Base-by-base conservation (phyloP, 2,797 vertebrate genomes). In the Fistularia commersonii region DNA sequence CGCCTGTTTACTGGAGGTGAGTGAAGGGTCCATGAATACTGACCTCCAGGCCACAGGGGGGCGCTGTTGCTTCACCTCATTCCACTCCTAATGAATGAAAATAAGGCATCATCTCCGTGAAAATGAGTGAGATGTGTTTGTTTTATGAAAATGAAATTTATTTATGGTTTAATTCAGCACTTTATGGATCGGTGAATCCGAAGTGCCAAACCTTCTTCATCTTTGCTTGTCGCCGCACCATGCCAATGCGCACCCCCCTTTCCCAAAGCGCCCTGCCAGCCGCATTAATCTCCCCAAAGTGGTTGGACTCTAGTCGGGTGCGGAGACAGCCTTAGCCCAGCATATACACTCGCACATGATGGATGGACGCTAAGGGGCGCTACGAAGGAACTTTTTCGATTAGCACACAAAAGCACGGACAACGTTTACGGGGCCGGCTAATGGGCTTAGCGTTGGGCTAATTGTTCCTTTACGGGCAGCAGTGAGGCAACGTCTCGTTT, bases 401-500 rank as follows among this genome's bases (percentile, higher is more conserved):
- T 81, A 85, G 78, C 63, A 75, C 67, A 78, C 76, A 85, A 87
- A 84, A 84, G 80, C 72, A 79, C 82, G 80, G 83, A 76, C 78
- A 76, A 78, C 69, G 60, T 87, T 82, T 81, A 79, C 78, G n/a
- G 81, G 77, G 77, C 69, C 59, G 57, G 73, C 79, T 89, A 84
- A 90, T 87, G 74, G 82, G 83, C 89, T 89, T 88, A 89, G 81
- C 83, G 80, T 62, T 57, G 71, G 76, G 85, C 85, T 87, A 88
- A 87, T 86, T 87, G 86, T 85, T 81, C 74, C 79, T 82, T 81
- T 78, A 81, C 75, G 62, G 72, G 80, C 74, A 71, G 73, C 77
- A 81, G 80, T 85, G 87, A 88, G 71, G 86, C 82, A 89, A 84
- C 15, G 82, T 88, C 87, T 89, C 66, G 74, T 84, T 88, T 77